Percentiles rank a stretch among this genome's conserved stretches.
These are phyloP conservation scores for Brachionus manjavacas DNA, from an alignment of 1,140 invertebrate species.

Conservation along the genomic window DNA sequence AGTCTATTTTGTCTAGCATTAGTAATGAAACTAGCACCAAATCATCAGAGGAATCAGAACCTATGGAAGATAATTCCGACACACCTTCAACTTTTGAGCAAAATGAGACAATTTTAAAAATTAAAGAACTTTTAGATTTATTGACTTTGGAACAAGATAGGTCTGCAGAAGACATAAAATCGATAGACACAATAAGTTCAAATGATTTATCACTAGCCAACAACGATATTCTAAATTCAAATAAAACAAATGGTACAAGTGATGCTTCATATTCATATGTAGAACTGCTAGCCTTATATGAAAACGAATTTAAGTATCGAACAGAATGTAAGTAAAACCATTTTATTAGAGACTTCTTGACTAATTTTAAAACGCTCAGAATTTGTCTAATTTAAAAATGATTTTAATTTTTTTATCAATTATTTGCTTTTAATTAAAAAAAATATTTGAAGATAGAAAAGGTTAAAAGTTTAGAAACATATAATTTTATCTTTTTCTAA, in stretches of 20 bases:
- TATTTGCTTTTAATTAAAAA: no score
- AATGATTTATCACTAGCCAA: background rate
- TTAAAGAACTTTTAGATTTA: constrained; percentile 2
- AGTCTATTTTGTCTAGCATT: background rate
- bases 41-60: background rate
- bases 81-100: background rate
- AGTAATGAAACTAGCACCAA: background rate
- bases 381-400: no score
- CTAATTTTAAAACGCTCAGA: no score
- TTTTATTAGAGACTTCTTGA: no score
- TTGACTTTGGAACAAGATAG: background rate
- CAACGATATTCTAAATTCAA: background rate
- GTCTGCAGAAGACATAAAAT: background rate
- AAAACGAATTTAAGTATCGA: constrained; percentile 7
- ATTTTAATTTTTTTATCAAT: no score
- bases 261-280: background rate
- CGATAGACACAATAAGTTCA: background rate
- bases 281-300: constrained; percentile 33
- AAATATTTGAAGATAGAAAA: background rate
- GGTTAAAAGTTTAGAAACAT: background rate
- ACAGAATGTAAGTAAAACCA: background rate
- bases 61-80: background rate
- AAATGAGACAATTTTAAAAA: constrained; percentile 22
- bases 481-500: background rate
- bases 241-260: background rate